Base-by-base conservation (phyloP, 2,113 vertebrate genomes). In the Otocyon megalotis region DNA sequence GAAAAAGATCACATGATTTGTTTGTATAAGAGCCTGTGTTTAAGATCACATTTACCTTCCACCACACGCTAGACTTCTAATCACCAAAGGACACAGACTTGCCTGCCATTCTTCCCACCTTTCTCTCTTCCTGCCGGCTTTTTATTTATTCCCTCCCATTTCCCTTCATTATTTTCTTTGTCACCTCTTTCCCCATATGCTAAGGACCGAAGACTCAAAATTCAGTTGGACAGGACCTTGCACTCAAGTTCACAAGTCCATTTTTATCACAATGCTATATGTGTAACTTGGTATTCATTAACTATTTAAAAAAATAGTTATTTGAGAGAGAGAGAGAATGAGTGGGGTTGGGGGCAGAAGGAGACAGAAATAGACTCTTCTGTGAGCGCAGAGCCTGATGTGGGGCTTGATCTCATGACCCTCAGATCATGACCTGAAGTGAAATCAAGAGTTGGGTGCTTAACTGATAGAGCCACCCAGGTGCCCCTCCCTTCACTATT, bases 21-120 rank as follows among this genome's bases (percentile, higher is more conserved):
- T 32, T 80, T 58, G 19, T 58, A 5, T 63, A 13, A 81, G 20
- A 65, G 11, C 13, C 10, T 50, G 7, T 12, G 15, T n/a, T 24
- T 19, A 2, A 20, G 30, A 53, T 67, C 10, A 17, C 48, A 14
- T 58, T 87, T 83, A 48, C 54, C 30, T 48, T 35, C 30, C 54
- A 37, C 4, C 58, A 37, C 3, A 3, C 12, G 3, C 0, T 5
- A n/a, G 16, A 35, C 10, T 58, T 89, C 7, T 12, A 24, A 37
- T 16, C 5, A 50, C 32, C 35, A n/a, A 14, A 5, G 3, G 4
- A 43, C 3, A 28, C 32, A 20, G 6, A 26, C 11, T 32, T 32
- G 0, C 30, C 13, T 17, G 30, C 12, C 0, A 1, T n/a, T 4
- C 43, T 43, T 82, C 58, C 2, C 2, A 24, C 1, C 32, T 84